These are phyloP conservation scores for Forbesichthys agassizii DNA, from an alignment of 2,113 vertebrate species.

Conservation along the genomic window DNA sequence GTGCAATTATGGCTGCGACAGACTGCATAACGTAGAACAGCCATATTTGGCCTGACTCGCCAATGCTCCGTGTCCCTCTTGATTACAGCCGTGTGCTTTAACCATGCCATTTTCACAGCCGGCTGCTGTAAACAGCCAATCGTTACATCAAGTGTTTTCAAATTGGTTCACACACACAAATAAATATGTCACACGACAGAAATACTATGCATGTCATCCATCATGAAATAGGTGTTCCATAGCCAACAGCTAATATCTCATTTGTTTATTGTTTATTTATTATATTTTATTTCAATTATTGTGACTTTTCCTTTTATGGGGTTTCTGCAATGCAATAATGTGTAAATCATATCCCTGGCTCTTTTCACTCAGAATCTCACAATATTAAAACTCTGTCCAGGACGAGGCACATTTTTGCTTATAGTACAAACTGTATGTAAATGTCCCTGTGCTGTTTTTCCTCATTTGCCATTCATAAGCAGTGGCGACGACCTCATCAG, in stretches of 20 bases:
- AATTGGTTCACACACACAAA: not conserved
- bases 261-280: not conserved
- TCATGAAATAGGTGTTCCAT: constrained; percentile 7
- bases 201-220: constrained; percentile 22
- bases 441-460: constrained; percentile 45
- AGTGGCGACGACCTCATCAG: constrained; percentile 78
- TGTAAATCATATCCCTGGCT: constrained; percentile 24
- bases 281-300: not conserved
- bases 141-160: constrained; percentile 9
- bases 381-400: constrained; percentile 42
- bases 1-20: constrained; percentile 67
- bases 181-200: constrained; percentile 19
- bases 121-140: constrained; percentile 38
- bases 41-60: constrained; percentile 54
- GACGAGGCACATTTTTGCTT: constrained; percentile 56
- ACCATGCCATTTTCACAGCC: constrained; percentile 36
- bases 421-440: constrained; percentile 59
- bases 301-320: constrained; percentile 16
- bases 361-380: not conserved
- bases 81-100: constrained; percentile 54
- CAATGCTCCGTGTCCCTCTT: constrained; percentile 53
- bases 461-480: constrained; percentile 67
- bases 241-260: constrained; percentile 8
- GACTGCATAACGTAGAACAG: constrained; percentile 49
- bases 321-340: not conserved